Evolutionary conservation across 2,113 vertebrate genomes (phyloP), one percentile per base, ranked within the genome.

Genomic region (Atractosteus spatula): DNA sequence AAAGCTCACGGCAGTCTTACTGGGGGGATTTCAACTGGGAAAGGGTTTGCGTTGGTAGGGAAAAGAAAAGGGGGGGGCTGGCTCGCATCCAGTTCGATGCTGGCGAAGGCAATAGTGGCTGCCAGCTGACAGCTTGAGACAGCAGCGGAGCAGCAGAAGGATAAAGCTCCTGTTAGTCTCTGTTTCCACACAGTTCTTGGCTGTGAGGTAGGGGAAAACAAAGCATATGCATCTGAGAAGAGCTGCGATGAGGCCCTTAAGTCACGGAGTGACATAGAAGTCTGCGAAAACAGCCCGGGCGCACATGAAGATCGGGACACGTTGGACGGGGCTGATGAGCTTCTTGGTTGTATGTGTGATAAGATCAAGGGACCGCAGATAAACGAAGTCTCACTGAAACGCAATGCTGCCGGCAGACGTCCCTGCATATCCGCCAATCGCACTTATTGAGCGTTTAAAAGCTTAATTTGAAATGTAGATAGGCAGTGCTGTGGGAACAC

Each of bases 1-100:
- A 86, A 83, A 81, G 81, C 88, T 82, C 74, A 79, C 79, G 83
- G 86, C 80, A 81, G 76, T 80, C 72, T 84, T 83, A 81, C 80
- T 70, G 77, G 79, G 76, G 78, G 81, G 67, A 68, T 76, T 85
- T 85, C 42, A 85, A 84, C 75, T 70, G 76, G 68, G 74, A 77
- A 76, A 79, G 75, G 81, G 47, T 51, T 51, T 51, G 47, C 1
- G 47, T 51, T 51, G 47, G 10, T 10, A 51, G 10, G 10, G 10
- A 51, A 51, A 51, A 51, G 75, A 70, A 77, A 77, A 76, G 78
- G 75, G 81, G 47, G 79, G 84, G 80, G 71, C 78, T 86, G 86
- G 84, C 82, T 81, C 77, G 76, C 78, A 76, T 84, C 85, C 84
- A 89, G 81, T 76, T 70, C 78, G 61, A 78, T 74, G 70, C 74